Evolutionary conservation across 2,888 invertebrate species (phyloP), one percentile per base, ranked within the genome.

Genomic region (Tetramorium bicarinatum): DNA sequence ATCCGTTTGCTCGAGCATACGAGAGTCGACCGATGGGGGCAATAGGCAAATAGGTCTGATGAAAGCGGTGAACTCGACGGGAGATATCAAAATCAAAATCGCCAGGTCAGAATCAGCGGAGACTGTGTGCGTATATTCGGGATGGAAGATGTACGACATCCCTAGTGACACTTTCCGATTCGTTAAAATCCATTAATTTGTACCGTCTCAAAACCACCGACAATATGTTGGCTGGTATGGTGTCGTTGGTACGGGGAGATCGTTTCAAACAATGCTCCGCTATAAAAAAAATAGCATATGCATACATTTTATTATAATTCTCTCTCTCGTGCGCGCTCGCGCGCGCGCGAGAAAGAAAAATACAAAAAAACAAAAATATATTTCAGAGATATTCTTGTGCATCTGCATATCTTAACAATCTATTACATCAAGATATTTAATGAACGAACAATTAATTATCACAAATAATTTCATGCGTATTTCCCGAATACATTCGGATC

Each of bases 1-100:
- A 87, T 91, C 64, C 94, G 94, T 0, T 95, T 95, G 13, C 2
- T 95, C 95, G 18, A 96, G 92, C n/a, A 89, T 89, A 25, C 90
- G 91, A 1, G 93, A 71, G 18, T 95, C 95, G 0, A 91, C 87
- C 49, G 95, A 90, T 0, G 95, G 95, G 0, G n/a, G n/a, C n/a
- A n/a, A n/a, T n/a, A 97, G 94, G 87, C 97, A 97, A 52, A 96
- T 95, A 1, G 96, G 96, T 49, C 95, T 94, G 59, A 97, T 96
- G 86, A 94, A 95, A 3, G 93, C 92, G 44, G 95, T 96, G 85
- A 95, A 96, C 74, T 95, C 94, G 0, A 96, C 95, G 0, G 93
- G 91, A n/a, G 94, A 94, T 6, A 95, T 93, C 59, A 97, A 91
- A 8, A 95, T 95, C 8, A 97, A 87, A 11, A 97, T 91, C 0